A percentile compares a stretch with the other conserved stretches of the same genome.
phyloP scores from a whole-genome alignment of 1,140 invertebrate species.

The Meloidogyne exigua region DNA sequence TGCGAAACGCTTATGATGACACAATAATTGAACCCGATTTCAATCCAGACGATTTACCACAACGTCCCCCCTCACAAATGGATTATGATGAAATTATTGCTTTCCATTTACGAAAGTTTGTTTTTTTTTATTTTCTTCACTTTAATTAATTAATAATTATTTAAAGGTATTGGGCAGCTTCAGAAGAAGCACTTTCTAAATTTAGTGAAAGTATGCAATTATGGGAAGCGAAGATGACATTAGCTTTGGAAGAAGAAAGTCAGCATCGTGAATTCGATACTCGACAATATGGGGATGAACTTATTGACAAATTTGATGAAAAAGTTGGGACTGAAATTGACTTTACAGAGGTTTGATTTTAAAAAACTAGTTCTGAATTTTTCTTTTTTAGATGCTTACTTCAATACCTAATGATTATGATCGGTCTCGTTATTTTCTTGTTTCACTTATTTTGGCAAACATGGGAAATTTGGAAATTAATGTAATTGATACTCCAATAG shows the following conservation, averaged over 20 bases:
- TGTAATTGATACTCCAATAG: neutral
- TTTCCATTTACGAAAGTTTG: slow-evolving; percentile 31
- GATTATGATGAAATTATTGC: slow-evolving; percentile 40
- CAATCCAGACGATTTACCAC: slow-evolving; percentile 32
- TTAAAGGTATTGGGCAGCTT: slow-evolving; percentile 40
- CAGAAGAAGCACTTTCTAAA: slow-evolving; percentile 37
- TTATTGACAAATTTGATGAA: slow-evolving; percentile 33
- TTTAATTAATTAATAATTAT: neutral
- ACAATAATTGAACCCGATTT: slow-evolving; percentile 8
- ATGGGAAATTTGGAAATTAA: slow-evolving; percentile 38
- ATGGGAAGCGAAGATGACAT: slow-evolving; percentile 47
- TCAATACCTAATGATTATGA: slow-evolving; percentile 35
- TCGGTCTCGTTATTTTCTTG: slow-evolving; percentile 47
- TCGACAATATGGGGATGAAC: slow-evolving; percentile 32
- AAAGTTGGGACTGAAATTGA: slow-evolving; percentile 17
- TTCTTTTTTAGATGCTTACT: slow-evolving; percentile 11
- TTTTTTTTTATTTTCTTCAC: neutral
- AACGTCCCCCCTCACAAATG: slow-evolving; percentile 32
- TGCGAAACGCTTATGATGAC: slow-evolving; percentile 32
- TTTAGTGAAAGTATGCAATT: slow-evolving; percentile 37
- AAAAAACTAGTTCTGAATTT: neutral
- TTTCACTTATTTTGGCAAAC: slow-evolving; percentile 45
- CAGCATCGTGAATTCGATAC: slow-evolving; percentile 40
- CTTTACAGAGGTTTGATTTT: slow-evolving; percentile 14
- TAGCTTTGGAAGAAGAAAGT: slow-evolving; percentile 43